Evolutionary conservation across 2,113 vertebrate species (phyloP).

Genomic region (Willisornis vidua): DNA sequence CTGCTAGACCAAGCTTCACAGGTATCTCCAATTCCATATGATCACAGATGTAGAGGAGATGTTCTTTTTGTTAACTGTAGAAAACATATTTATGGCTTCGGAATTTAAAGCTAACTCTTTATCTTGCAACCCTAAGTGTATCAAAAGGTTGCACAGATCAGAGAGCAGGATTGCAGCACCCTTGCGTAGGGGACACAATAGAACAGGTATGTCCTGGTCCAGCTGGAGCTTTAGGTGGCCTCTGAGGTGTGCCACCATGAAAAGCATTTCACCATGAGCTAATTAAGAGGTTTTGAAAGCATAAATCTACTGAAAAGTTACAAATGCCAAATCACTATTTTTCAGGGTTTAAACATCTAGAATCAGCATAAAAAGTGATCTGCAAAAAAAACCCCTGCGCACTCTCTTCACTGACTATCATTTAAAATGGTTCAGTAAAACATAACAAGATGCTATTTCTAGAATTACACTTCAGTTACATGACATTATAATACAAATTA

Average conservation of each 20-base stretch:
- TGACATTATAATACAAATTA: constrained; percentile 26
- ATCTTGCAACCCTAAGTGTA: background rate
- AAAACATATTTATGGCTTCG: background rate
- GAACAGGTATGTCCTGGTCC: background rate
- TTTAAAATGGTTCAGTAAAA: constrained; percentile 5
- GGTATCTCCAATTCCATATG: background rate
- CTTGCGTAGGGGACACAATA: background rate
- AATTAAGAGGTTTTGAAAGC: background rate
- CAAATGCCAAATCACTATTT: background rate
- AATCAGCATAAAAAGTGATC: background rate
- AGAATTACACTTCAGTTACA: background rate
- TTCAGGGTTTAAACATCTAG: background rate
- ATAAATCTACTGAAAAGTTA: background rate
- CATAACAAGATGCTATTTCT: background rate
- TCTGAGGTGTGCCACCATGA: background rate
- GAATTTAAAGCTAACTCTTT: background rate
- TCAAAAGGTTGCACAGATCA: background rate
- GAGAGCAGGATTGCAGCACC: background rate
- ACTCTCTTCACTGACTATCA: background rate
- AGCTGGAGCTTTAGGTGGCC: background rate
- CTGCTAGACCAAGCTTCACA: background rate
- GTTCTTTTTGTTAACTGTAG: background rate
- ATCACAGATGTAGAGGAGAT: background rate
- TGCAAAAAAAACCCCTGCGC: background rate
- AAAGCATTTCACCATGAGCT: background rate